Evolutionary conservation across 2,888 invertebrate species (phyloP).

Genomic region (Pseudoips prasinana): DNA sequence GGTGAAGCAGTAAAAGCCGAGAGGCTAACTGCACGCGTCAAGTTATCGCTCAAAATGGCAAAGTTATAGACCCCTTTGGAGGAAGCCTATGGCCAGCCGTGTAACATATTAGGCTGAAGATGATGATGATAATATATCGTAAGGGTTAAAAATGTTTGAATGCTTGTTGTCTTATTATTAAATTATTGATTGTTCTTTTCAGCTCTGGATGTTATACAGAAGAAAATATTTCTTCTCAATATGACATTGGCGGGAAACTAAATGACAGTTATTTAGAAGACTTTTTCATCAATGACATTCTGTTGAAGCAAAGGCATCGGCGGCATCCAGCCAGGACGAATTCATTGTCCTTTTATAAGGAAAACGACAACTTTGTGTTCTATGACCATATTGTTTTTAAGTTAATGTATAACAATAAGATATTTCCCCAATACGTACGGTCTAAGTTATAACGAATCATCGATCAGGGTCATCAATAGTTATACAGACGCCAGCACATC

Average conservation of each 20-base stretch:
- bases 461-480: too few species aligned
- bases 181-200: conserved; percentile 1
- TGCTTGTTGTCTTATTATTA: too few species aligned
- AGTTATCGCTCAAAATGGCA: too few species aligned
- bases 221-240: conserved; percentile 6
- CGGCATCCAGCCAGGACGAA: conserved; percentile 4
- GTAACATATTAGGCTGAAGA: too few species aligned
- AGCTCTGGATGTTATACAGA: conserved; percentile 11
- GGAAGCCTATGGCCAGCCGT: too few species aligned
- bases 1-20: too few species aligned
- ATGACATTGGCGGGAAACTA: too few species aligned
- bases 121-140: too few species aligned
- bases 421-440: conserved; percentile 14
- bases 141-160: too few species aligned
- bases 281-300: conserved; percentile 13
- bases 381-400: conserved; percentile 28
- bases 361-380: conserved; percentile 22
- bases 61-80: too few species aligned
- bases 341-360: conserved; percentile 11
- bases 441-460: conserved; percentile 28
- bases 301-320: conserved; percentile 14
- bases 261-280: conserved; percentile 5
- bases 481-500: too few species aligned
- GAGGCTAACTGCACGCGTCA: too few species aligned
- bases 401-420: conserved; percentile 23